phyloP scores from a whole-genome alignment of 2,888 invertebrate species.

The Agriotes lineatus region DNA sequence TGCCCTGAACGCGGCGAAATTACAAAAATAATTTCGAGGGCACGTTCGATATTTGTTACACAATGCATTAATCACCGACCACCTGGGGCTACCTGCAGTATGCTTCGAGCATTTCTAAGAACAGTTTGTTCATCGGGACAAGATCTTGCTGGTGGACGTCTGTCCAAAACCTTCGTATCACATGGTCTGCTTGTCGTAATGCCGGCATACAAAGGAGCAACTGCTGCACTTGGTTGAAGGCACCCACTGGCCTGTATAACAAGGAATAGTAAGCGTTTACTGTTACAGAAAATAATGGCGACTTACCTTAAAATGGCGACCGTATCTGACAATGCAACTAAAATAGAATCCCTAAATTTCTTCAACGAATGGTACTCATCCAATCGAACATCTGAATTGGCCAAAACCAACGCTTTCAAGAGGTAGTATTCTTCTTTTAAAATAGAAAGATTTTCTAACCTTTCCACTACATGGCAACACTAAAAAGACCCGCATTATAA shows the following conservation, averaged over 20 bases:
- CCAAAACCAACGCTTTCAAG: constrained; percentile 91
- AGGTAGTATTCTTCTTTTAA: constrained; percentile 93
- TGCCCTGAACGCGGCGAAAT: constrained; percentile 19
- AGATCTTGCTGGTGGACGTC: constrained; percentile 88
- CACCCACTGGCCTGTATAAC: constrained; percentile 78
- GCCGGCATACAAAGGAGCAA: constrained; percentile 90
- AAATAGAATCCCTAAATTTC: constrained; percentile 88
- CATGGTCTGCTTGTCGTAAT: constrained; percentile 89
- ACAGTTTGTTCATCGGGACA: constrained; percentile 95
- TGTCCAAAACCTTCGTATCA: constrained; percentile 92
- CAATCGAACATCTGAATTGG: constrained; percentile 92
- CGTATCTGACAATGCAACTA: constrained; percentile 89
- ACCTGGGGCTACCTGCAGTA: constrained; percentile 71
- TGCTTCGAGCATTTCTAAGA: constrained; percentile 95
- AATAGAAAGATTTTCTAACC: constrained; percentile 85
- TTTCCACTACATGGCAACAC: constrained; percentile 80
- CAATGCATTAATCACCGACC: constrained; percentile 16
- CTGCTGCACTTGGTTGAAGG: constrained; percentile 84
- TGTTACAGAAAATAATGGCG: too few relatives aligned
- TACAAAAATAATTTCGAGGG: constrained; percentile 30
- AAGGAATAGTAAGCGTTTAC: too few relatives aligned
- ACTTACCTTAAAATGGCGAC: constrained; percentile 80
- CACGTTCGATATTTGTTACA: constrained; percentile 11
- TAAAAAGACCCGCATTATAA: too few relatives aligned
- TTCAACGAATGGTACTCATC: constrained; percentile 89